These are phyloP conservation scores for Cactoblastis cactorum DNA, from an alignment of 2,888 invertebrate genomes.

Conservation along the genomic window DNA sequence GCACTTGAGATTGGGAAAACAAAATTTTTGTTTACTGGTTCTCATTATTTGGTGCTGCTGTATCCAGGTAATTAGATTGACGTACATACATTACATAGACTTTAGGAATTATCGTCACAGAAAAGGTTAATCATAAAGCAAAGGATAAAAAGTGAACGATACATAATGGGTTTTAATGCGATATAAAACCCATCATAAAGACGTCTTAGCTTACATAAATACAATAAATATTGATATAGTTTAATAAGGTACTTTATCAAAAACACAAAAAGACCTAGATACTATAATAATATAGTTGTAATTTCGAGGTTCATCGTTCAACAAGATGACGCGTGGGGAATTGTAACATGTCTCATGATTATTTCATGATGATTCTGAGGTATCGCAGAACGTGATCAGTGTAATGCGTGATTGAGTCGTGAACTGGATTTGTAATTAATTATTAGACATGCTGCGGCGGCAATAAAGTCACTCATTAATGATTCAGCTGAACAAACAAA, in stretches of 20 bases:
- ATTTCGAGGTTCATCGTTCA: constrained; percentile 24
- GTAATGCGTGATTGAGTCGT: constrained; percentile 10
- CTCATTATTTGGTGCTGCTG: no score
- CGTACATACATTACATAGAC: no score
- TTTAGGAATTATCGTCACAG: no score
- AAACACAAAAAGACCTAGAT: no score
- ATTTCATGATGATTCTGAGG: constrained; percentile 22
- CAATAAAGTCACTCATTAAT: constrained; percentile 72
- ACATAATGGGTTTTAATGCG: no score
- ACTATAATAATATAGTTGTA: no score
- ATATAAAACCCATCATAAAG: no score
- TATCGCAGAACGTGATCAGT: constrained; percentile 14
- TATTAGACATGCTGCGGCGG: constrained; percentile 60
- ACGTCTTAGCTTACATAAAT: no score
- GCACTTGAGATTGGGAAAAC: constrained; percentile 56
- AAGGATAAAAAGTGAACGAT: no score
- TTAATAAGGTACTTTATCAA: no score
- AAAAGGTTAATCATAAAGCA: no score
- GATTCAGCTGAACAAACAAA: constrained; percentile 69
- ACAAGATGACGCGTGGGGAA: background rate
- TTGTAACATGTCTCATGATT: constrained; percentile 1
- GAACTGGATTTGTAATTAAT: constrained; percentile 61
- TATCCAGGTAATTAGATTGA: background rate
- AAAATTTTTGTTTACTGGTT: constrained; percentile 28
- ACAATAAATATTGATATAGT: no score